Conservation (phyloP, 2,888 invertebrate genomes). For the Cybosia mesomella region DNA sequence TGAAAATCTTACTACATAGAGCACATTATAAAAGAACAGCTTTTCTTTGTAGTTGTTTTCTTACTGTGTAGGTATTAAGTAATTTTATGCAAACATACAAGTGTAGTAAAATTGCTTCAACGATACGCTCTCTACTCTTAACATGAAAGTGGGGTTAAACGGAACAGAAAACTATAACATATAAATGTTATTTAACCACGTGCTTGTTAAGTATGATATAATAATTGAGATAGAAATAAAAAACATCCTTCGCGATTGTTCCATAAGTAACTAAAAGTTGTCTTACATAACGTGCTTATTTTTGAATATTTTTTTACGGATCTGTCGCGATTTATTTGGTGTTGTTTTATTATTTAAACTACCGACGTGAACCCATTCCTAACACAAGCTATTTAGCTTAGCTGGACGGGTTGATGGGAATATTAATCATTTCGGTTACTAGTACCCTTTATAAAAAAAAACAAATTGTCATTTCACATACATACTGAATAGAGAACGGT, state of each 20-base stretch:
- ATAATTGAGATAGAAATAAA: background rate
- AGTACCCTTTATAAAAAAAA: too few species aligned
- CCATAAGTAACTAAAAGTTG: background rate
- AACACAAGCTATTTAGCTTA: too few species aligned
- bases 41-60: background rate
- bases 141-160: background rate
- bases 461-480: too few species aligned
- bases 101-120: background rate
- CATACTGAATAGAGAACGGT: too few species aligned
- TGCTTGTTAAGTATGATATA: background rate
- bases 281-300: too few species aligned
- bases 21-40: background rate
- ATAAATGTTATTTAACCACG: background rate
- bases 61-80: background rate
- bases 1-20: background rate
- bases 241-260: background rate
- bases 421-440: too few species aligned
- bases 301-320: too few species aligned
- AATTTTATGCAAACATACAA: background rate
- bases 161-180: background rate
- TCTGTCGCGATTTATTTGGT: too few species aligned
- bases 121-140: conserved; percentile 4
- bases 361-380: too few species aligned
- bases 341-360: too few species aligned
- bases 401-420: too few species aligned